phyloP scores from a whole-genome alignment of 2,797 vertebrate genomes.

The Melopsittacus undulatus region DNA sequence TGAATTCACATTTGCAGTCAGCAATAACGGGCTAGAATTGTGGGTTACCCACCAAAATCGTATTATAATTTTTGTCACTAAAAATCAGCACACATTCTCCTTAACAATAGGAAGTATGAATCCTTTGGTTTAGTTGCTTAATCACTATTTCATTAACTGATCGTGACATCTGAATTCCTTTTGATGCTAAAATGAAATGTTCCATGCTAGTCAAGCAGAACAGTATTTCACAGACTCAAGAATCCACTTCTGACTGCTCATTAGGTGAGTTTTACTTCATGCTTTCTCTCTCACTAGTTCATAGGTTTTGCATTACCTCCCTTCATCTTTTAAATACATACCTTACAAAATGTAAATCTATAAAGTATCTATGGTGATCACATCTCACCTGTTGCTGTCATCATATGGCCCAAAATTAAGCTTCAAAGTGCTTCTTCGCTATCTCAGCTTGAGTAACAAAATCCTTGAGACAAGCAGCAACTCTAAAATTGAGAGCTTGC shows the following conservation, averaged over 20 bases:
- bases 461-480: background rate
- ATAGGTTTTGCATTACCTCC: background rate
- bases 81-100: background rate
- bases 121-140: background rate
- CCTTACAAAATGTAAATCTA: background rate
- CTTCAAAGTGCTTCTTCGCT: background rate
- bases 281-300: background rate
- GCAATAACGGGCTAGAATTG: background rate
- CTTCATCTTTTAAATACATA: background rate
- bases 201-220: background rate
- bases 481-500: background rate
- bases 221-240: background rate
- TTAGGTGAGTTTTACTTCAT: background rate
- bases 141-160: background rate
- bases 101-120: background rate
- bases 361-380: background rate
- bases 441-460: background rate
- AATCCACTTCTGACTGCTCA: background rate
- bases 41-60: background rate
- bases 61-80: background rate
- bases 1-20: background rate
- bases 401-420: background rate
- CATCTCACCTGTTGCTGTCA: background rate
- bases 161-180: background rate
- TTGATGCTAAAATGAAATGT: background rate